Evolutionary conservation across 2,797 vertebrate genomes (phyloP), one percentile per base, ranked within the genome.

Genomic region (Lagothrix lagotricha): DNA sequence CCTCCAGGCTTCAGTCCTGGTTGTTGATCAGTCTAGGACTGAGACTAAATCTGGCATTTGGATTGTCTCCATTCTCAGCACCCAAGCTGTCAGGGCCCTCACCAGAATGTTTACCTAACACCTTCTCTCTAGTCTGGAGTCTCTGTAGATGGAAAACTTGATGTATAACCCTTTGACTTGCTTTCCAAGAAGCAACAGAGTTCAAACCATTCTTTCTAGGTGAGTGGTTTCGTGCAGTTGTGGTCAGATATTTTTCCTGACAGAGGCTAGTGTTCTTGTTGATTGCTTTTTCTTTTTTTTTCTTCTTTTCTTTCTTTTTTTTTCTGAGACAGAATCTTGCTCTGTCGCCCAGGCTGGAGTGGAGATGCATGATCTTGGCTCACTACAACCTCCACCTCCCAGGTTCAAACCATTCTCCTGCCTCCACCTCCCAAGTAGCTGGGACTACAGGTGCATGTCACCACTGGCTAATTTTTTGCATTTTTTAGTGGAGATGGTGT

Each of bases 81-180:
- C 58, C 7, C 22, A 46, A 33, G 75, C 67, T 77, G 1, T 84
- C 33, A 84, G 7, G 41, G 39, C 33, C 17, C 39, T 73, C 19
- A 22, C 79, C 44, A 70, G 33, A 90, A 75, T 89, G 24, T 88
- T 94, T 93, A 20, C 61, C 15, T 76, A 36, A 46, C n/a, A 19
- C 24, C 30, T 83, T 58, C 30, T 94, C 10, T 90, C n/a, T 88
- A n/a, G 20, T 76, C 61, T 93, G 20, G 39, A 93, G 19, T 61
- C 85, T 96, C 91, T 82, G 14, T 83, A 58, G 28, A 46, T 89
- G 72, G 70, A 58, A 96, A 90, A 44, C 41, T 91, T 84, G 20
- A 44, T 90, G 15, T 87, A 44, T 90, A 90, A 92, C 30, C 30
- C 39, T 93, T 36, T 24, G 26, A 14, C 58, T 93, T 92, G 41